phyloP scores from a whole-genome alignment of 2,797 vertebrate species.

The Percopsis omiscomaycus region DNA sequence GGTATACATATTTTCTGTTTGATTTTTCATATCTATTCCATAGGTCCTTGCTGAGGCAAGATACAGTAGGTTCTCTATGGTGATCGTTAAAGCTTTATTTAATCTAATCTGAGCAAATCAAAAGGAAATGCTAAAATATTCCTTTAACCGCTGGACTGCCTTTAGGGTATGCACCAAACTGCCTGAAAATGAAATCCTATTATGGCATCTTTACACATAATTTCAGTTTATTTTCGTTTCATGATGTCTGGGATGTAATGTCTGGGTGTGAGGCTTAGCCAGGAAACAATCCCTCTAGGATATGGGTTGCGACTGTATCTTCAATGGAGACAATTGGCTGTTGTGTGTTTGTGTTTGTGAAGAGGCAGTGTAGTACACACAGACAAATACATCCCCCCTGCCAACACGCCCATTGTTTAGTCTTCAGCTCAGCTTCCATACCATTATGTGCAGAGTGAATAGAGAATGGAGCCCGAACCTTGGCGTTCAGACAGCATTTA shows the following conservation, averaged over 20 bases:
- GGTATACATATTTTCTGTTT: too few relatives aligned
- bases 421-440: constrained; percentile 47
- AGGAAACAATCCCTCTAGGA: constrained; percentile 40
- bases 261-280: constrained; percentile 45
- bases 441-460: constrained; percentile 47
- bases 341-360: constrained; percentile 45
- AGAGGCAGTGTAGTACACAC: constrained; percentile 60
- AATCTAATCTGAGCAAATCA: not conserved
- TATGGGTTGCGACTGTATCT: constrained; percentile 45
- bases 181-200: constrained; percentile 39
- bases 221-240: constrained; percentile 48
- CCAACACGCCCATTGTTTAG: constrained; percentile 51
- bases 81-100: too few relatives aligned
- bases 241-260: constrained; percentile 32
- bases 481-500: constrained; percentile 23
- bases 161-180: constrained; percentile 11
- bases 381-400: constrained; percentile 45
- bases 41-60: too few relatives aligned
- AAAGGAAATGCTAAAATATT: constrained; percentile 14
- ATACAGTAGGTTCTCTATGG: too few relatives aligned
- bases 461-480: constrained; percentile 41
- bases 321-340: constrained; percentile 54
- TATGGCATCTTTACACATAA: constrained; percentile 42
- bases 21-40: too few relatives aligned
- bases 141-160: constrained; percentile 15